Percentiles rank a stretch among this genome's conserved stretches.
Evolutionary conservation across 2,113 vertebrate genomes (phyloP).

Genomic region (Lontra canadensis): DNA sequence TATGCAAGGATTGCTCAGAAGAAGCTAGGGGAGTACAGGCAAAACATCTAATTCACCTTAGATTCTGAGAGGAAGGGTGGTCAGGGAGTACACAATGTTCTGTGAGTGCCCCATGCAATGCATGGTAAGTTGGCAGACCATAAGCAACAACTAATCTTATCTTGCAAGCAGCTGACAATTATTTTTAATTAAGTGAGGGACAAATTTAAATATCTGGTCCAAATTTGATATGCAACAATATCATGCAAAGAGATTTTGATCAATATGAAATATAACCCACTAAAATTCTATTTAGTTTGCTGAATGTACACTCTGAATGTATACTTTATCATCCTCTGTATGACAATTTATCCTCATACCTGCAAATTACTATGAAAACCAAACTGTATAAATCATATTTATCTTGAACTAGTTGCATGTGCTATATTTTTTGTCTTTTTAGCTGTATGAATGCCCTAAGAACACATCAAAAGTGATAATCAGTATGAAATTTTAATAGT

Average conservation of each 20-base stretch:
- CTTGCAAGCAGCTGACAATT: not conserved
- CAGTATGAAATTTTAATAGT: not conserved
- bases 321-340: not conserved
- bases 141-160: not conserved
- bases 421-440: not conserved
- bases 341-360: not conserved
- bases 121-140: not conserved
- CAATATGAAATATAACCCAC: not conserved
- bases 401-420: not conserved
- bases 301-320: not conserved
- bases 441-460: not conserved
- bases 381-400: not conserved
- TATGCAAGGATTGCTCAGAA: not conserved
- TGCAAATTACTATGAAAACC: conserved; percentile 10
- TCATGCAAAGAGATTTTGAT: not conserved
- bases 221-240: not conserved
- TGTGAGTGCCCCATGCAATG: not conserved
- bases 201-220: not conserved
- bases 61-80: not conserved
- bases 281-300: not conserved
- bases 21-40: not conserved
- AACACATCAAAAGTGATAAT: not conserved
- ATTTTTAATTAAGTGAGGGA: not conserved
- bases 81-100: rapidly evolving
- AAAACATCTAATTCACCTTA: not conserved